Base-by-base conservation (phyloP, 2,113 vertebrate species). In the Lophius piscatorius region DNA sequence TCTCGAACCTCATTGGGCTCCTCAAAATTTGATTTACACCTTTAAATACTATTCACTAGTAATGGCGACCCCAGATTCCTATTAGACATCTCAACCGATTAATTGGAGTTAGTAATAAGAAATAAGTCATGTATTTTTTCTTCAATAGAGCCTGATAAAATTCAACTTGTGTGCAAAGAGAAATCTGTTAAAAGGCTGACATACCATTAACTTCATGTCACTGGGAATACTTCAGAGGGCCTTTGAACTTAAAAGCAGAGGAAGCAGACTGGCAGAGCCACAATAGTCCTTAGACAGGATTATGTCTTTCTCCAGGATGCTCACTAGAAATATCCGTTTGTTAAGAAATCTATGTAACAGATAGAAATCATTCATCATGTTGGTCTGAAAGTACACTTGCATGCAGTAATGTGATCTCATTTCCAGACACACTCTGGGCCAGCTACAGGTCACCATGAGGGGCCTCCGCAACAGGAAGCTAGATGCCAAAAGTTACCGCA, bases 361-460 rank as follows among this genome's bases (percentile, higher is more conserved):
- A 67, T 10, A 62, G 51, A 65, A 55, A 87, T 76, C 61, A 39
- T 21, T 51, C 64, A 81, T 78, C 65, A 45, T 61, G 35, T 39
- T 18, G 31, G 23, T 65, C 40, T 57, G n/a, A n/a, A n/a, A n/a
- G 17, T 67, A 40, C 67, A 70, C 67, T 75, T 70, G 47, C 70
- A 62, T 68, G 54, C 46, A 38, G 48, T 34, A 34, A 59, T 60
- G 63, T 58, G 61, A 74, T 69, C 68, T 56, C 59, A 55, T 51
- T 21, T 39, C 38, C 52, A 78, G 77, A 77, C 68, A 63, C 66
- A 64, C 33, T 13, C 29, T 18, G 33, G 28, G 61, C 48, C 42
- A 36, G 44, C 24, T 38, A 55, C 63, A 60, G 78, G 75, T 83
- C 72, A 83, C 31, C 58, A 50, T 52, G 58, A 61, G 49, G 24